phyloP scores from a whole-genome alignment of 2,888 invertebrate genomes.

The Aspidapion aeneum region DNA sequence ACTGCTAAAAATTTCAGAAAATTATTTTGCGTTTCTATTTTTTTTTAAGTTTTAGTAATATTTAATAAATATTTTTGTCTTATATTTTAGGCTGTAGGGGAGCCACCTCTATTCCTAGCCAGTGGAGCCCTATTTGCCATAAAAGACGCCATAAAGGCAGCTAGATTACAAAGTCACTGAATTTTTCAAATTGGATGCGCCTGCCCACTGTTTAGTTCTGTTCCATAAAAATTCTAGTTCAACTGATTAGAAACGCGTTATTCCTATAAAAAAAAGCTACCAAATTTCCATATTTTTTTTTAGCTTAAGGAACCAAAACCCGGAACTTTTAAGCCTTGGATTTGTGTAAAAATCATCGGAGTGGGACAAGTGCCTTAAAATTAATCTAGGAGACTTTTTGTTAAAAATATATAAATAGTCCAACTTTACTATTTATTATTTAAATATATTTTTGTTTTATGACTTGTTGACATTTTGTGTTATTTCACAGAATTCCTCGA shows the following conservation, averaged over 20 bases:
- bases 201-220: too few relatives aligned
- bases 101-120: constrained; percentile 90
- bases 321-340: constrained; percentile 62
- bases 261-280: too few relatives aligned
- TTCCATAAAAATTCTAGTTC: too few relatives aligned
- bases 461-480: neutral
- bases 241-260: too few relatives aligned
- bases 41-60: too few relatives aligned
- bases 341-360: constrained; percentile 31
- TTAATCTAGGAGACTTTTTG: too few relatives aligned
- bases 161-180: constrained; percentile 62
- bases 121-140: constrained; percentile 88
- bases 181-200: constrained; percentile 70
- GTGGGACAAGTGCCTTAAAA: neutral
- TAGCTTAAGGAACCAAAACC: constrained; percentile 57
- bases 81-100: constrained; percentile 80
- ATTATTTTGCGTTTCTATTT: too few relatives aligned
- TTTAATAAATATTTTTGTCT: too few relatives aligned
- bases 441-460: too few relatives aligned
- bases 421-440: too few relatives aligned
- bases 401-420: too few relatives aligned
- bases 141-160: constrained; percentile 78
- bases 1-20: too few relatives aligned
- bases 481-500: constrained; percentile 13
- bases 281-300: constrained; percentile 31